Conservation (phyloP, 2,797 vertebrate species). For the Tiaroga cobitis region DNA sequence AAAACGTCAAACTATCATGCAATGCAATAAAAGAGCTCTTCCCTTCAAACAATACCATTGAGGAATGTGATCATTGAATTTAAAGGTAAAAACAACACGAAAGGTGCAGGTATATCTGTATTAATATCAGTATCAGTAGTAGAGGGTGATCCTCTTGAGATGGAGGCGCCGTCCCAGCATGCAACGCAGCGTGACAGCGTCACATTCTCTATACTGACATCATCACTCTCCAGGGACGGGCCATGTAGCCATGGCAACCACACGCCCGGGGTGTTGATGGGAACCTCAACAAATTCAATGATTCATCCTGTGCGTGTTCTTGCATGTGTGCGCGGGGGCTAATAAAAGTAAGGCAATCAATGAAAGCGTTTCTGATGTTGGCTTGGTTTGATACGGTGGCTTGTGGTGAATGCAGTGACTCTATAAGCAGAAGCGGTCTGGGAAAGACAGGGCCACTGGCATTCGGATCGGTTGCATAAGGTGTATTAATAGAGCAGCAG, state of each 20-base stretch:
- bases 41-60: too few species aligned
- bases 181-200: too few species aligned
- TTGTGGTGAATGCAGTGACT: slow-evolving; percentile 8
- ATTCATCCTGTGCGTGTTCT: slow-evolving; percentile 61
- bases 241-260: slow-evolving; percentile 76
- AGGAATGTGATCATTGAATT: too few species aligned
- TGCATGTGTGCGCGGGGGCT: not conserved
- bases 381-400: not conserved
- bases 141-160: too few species aligned
- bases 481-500: slow-evolving; percentile 44
- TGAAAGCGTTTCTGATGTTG: slow-evolving; percentile 18
- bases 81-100: too few species aligned
- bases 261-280: slow-evolving; percentile 66
- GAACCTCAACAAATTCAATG: slow-evolving; percentile 63
- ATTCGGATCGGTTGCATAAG: slow-evolving; percentile 45
- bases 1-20: too few species aligned
- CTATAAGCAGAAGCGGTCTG: not conserved
- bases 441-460: slow-evolving; percentile 27
- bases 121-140: too few species aligned
- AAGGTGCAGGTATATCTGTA: too few species aligned
- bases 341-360: not conserved
- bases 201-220: slow-evolving; percentile 59
- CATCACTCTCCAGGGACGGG: slow-evolving; percentile 75
- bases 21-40: too few species aligned
- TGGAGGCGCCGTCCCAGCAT: too few species aligned